A percentile compares a stretch with the other conserved stretches of the same genome.
Evolutionary conservation across 2,113 vertebrate genomes (phyloP).

Genomic region (Orycteropus afer): DNA sequence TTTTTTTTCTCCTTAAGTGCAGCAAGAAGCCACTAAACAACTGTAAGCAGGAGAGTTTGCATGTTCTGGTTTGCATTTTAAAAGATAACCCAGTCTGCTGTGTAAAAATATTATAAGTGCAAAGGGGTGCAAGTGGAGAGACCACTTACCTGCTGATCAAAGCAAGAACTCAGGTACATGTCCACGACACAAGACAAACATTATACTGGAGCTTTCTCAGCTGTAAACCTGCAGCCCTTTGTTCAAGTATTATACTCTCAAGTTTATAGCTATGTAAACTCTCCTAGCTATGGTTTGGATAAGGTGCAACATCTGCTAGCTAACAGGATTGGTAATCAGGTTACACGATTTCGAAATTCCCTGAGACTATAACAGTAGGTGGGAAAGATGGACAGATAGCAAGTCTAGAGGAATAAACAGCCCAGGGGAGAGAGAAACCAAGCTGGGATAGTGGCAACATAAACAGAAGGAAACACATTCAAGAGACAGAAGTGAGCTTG

Average conservation of each 20-base stretch:
- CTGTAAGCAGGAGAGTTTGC: background rate
- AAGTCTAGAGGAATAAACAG: background rate
- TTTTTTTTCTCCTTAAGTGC: background rate
- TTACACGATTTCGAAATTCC: background rate
- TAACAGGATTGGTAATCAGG: background rate
- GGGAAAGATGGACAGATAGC: background rate
- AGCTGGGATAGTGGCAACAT: background rate
- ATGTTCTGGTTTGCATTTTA: background rate
- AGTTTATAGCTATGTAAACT: background rate
- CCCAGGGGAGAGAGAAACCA: background rate
- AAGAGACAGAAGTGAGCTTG: background rate
- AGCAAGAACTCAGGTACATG: background rate
- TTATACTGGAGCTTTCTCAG: too few relatives aligned
- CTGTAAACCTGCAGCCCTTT: too few relatives aligned
- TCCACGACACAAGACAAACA: background rate
- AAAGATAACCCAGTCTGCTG: background rate
- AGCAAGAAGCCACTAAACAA: background rate
- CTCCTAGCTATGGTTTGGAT: background rate
- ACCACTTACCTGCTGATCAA: background rate
- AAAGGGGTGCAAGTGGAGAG: background rate
- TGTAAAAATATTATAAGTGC: background rate
- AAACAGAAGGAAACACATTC: background rate
- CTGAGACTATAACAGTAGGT: background rate
- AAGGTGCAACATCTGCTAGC: background rate
- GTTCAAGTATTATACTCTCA: background rate